These are phyloP conservation scores for Lutraria rhynchaena DNA, from an alignment of 1,140 invertebrate genomes.

Conservation along the genomic window DNA sequence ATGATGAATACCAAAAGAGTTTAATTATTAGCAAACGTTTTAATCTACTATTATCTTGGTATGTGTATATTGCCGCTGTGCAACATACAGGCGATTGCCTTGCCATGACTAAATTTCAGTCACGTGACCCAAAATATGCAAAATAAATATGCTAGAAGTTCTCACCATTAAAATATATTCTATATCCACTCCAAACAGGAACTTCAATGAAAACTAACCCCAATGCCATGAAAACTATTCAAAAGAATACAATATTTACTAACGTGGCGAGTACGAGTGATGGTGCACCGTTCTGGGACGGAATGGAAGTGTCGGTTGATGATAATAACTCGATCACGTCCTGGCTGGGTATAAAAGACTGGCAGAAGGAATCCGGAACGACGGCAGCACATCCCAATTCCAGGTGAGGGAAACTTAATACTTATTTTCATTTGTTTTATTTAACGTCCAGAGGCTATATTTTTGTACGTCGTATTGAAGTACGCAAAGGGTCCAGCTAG, in stretches of 20 bases:
- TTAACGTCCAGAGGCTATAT: too few species aligned
- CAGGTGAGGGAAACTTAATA: slow-evolving; percentile 81
- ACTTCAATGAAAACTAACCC: slow-evolving; percentile 96
- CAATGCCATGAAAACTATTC: slow-evolving; percentile 97
- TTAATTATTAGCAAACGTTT: too few species aligned
- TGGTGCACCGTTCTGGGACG: slow-evolving; percentile 94
- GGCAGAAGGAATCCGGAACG: slow-evolving; percentile 84
- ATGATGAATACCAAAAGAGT: too few species aligned
- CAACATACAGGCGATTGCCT: too few species aligned
- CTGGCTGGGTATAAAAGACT: slow-evolving; percentile 78
- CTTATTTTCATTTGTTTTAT: too few species aligned
- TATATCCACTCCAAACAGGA: slow-evolving; percentile 82
- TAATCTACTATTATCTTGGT: too few species aligned
- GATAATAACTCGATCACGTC: slow-evolving; percentile 91
- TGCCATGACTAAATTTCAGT: too few species aligned
- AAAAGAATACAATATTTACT: slow-evolving; percentile 97
- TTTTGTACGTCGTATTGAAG: too few species aligned
- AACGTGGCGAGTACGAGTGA: slow-evolving; percentile 98
- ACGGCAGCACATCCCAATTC: slow-evolving; percentile 82
- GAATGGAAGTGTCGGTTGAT: slow-evolving; percentile 91
- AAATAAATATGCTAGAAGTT: too few species aligned
- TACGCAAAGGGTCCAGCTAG: too few species aligned
- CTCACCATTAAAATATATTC: neutral
- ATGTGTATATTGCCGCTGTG: too few species aligned
- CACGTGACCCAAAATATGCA: too few species aligned